Evolutionary conservation across 2,888 invertebrate species (phyloP), one percentile per base, ranked within the genome.

Genomic region (Xanthia icteritia): DNA sequence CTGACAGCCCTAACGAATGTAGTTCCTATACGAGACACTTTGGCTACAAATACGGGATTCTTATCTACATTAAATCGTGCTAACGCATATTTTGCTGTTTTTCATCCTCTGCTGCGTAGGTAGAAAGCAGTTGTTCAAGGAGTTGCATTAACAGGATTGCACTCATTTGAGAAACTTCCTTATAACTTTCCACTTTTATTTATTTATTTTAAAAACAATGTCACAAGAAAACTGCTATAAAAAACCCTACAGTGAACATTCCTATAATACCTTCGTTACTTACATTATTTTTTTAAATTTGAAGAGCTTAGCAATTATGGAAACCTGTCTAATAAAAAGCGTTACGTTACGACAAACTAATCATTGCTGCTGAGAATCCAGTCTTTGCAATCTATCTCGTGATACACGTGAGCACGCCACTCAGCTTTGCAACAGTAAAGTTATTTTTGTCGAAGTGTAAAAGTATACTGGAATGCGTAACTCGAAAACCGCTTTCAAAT

Each of bases 401-500:
- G 74, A 77, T 72, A 45, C 66, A 69, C n/a, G 73, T 79, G 77
- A 65, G 71, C 67, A 72, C 61, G 71, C 79, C 67, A 70, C 81
- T 77, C 77, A 76, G 74, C 81, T 89, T 85, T 82, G 80, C 75
- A 88, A 82, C 86, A 79, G 88, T 84, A 89, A 85, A 89, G 79
- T 86, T 89, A 91, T 89, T 89, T 90, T 88, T 85, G 86, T 89
- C 83, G 71, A 84, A 87, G 75, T 71, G 81, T 89, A 88, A 89
- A 90, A 88, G 86, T 90, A 87, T 85, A 85, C 72, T 75, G 89
- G 89, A 90, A 91, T 88, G 88, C 83, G 84, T 74, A 86, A 83
- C 84, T 85, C 79, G 77, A 88, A 87, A 88, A 89, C 89, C 75
- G 76, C 87, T 89, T 90, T 89, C 86, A 90, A 89, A 89, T 87